Conservation (phyloP, 2,888 invertebrate genomes). For the Eurois occulta region DNA sequence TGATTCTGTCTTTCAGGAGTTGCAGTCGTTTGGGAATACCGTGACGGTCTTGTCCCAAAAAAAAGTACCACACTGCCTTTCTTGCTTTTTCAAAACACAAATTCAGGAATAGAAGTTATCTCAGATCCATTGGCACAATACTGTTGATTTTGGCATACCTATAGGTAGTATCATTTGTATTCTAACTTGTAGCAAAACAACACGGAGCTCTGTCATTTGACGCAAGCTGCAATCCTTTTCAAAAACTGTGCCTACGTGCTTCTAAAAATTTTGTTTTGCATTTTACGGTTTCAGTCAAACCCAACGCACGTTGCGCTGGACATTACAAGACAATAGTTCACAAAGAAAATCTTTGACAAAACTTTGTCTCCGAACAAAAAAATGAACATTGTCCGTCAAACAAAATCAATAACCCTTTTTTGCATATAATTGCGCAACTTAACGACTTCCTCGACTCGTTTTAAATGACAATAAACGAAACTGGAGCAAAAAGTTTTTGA, state of each 20-base stretch:
- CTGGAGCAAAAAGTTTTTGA: slow-evolving; percentile 85
- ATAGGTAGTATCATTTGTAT: background rate
- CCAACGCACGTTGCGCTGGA: slow-evolving; percentile 71
- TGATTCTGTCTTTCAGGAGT: too few relatives aligned
- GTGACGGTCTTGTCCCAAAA: too few relatives aligned
- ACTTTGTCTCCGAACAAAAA: slow-evolving; percentile 67
- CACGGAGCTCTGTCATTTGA: background rate
- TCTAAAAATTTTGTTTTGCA: slow-evolving; percentile 62
- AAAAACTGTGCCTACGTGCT: slow-evolving; percentile 54
- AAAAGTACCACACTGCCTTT: background rate
- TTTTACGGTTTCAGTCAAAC: slow-evolving; percentile 71
- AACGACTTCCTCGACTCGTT: slow-evolving; percentile 80
- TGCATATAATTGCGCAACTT: slow-evolving; percentile 87
- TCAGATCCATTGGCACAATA: background rate
- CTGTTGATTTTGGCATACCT: background rate
- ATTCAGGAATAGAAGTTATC: background rate
- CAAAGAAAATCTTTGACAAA: slow-evolving; percentile 73
- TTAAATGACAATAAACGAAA: slow-evolving; percentile 79
- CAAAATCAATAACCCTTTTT: slow-evolving; percentile 82
- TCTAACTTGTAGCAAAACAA: background rate
- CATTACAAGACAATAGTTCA: slow-evolving; percentile 73
- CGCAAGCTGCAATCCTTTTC: slow-evolving; percentile 25
- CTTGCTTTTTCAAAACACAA: background rate
- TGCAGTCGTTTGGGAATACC: too few relatives aligned
- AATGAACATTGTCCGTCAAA: slow-evolving; percentile 71